These are phyloP conservation scores for Tachysurus vachellii DNA, from an alignment of 2,113 vertebrate species.

Conservation along the genomic window DNA sequence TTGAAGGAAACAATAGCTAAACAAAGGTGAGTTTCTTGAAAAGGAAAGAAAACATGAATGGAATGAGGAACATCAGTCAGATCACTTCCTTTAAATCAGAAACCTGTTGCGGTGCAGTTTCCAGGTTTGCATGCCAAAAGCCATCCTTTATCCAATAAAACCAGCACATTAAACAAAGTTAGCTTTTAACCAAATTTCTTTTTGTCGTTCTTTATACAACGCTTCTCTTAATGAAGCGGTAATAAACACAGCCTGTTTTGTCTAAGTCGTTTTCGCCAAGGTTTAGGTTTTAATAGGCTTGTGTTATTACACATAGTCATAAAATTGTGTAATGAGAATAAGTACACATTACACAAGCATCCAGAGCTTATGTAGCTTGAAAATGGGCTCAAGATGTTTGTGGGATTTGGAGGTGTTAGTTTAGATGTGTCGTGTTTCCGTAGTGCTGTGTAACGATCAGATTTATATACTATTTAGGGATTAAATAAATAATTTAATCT, in stretches of 20 bases:
- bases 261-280: too few species aligned
- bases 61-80: slow-evolving; percentile 14
- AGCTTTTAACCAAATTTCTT: not conserved
- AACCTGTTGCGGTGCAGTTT: not conserved
- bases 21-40: not conserved
- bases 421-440: not conserved
- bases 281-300: not conserved
- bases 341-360: not conserved
- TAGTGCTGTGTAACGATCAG: not conserved
- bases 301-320: not conserved
- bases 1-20: not conserved
- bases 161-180: not conserved
- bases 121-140: not conserved
- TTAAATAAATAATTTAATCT: not conserved
- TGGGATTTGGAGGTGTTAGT: not conserved
- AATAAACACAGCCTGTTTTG: not conserved
- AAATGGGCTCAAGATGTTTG: not conserved
- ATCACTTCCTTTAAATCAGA: slow-evolving; percentile 6
- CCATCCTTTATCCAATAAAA: not conserved
- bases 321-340: not conserved
- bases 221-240: not conserved
- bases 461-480: not conserved
- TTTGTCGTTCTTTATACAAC: not conserved
- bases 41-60: not conserved
- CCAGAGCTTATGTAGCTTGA: not conserved